Conservation (phyloP, 2,797 vertebrate species). For the Periparus ater region DNA sequence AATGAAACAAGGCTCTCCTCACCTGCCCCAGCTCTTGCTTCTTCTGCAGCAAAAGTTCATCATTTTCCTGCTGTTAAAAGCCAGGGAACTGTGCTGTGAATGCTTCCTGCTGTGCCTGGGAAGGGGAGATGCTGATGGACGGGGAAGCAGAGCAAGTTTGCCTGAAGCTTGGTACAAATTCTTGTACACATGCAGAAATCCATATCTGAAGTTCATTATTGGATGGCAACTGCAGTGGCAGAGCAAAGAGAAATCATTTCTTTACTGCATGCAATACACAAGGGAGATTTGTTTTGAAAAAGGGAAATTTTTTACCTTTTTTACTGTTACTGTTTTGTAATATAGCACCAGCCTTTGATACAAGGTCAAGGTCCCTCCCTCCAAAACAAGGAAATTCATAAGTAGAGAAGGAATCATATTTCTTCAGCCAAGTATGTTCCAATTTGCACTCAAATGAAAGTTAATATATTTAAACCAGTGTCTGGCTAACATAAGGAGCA, state of each 20-base stretch:
- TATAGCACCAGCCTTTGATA: not conserved
- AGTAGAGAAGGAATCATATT: not conserved
- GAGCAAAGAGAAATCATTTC: not conserved
- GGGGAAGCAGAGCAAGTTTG: not conserved
- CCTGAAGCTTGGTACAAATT: not conserved
- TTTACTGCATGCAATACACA: not conserved
- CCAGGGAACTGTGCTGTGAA: not conserved
- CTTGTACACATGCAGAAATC: not conserved
- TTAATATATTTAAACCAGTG: not conserved
- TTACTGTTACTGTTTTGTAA: not conserved
- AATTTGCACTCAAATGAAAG: not conserved
- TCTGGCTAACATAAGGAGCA: not conserved
- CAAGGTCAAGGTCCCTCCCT: not conserved
- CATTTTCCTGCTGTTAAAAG: not conserved
- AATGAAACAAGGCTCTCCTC: not conserved
- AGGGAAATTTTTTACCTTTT: not conserved
- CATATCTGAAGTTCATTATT: not conserved
- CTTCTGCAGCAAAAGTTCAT: not conserved
- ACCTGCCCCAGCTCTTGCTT: not conserved
- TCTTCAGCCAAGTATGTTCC: not conserved
- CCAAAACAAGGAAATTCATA: not conserved
- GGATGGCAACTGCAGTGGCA: not conserved
- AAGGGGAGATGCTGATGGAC: not conserved
- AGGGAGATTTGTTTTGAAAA: not conserved
- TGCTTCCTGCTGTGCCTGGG: not conserved